These are phyloP conservation scores for Echinarachnius parma DNA, from an alignment of 53 echinoderm and acorn worm genomes.

Conservation along the genomic window DNA sequence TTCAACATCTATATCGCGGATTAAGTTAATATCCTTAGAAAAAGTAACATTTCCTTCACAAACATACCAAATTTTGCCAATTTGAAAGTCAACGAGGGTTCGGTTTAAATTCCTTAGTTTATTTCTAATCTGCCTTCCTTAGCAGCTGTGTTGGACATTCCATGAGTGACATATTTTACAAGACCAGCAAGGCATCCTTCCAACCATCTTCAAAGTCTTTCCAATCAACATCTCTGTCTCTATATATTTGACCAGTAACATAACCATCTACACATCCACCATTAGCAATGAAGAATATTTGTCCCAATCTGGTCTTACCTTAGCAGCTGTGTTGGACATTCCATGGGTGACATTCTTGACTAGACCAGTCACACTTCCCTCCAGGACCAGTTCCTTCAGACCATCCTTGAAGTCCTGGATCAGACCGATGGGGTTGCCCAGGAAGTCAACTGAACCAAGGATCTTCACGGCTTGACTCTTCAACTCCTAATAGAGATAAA, in stretches of 20 bases:
- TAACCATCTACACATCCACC: no score
- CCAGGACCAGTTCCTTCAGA: constrained; percentile 74
- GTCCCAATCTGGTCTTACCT: no score
- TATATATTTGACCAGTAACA: no score
- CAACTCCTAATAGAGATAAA: constrained; percentile 57
- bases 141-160: constrained; percentile 92
- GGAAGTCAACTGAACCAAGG: constrained; percentile 91
- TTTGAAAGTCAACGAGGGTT: no score
- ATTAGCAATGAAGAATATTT: no score
- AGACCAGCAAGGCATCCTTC: constrained; percentile 82
- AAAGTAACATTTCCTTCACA: no score
- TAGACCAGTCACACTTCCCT: constrained; percentile 80
- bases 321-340: constrained; percentile 92
- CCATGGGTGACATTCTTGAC: constrained; percentile 96
- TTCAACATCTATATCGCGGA: no score
- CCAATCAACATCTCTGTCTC: no score
- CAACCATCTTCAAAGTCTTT: constrained; percentile 81
- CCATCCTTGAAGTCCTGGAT: constrained; percentile 88
- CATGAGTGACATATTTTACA: constrained; percentile 92
- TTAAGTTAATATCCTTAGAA: no score
- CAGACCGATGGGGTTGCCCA: constrained; percentile 94
- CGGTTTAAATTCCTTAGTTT: no score
- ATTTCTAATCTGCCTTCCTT: no score
- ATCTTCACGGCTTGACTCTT: constrained; percentile 98
- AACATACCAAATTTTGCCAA: no score